A percentile compares a stretch with the other conserved stretches of the same genome.
Conservation (phyloP, 2,113 vertebrate species). For the Ploceus nigricollis region DNA sequence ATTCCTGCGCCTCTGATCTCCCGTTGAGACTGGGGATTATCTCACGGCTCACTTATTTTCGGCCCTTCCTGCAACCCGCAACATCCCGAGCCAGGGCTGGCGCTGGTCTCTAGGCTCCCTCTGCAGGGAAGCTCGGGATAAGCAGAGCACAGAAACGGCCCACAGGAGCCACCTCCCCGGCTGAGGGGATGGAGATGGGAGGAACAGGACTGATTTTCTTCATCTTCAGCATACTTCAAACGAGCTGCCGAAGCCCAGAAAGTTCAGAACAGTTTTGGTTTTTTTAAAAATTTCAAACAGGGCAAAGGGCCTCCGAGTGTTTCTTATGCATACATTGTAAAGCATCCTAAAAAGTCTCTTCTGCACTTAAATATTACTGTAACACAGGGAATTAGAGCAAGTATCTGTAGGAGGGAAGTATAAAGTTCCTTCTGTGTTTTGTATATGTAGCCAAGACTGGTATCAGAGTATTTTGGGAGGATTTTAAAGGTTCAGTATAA, state of each 20-base stretch:
- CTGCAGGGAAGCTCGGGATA: neutral
- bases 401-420: neutral
- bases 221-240: neutral
- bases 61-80: neutral
- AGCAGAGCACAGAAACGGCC: neutral
- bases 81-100: rapidly evolving
- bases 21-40: neutral
- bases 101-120: neutral
- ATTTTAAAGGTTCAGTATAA: neutral
- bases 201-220: neutral
- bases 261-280: neutral
- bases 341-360: neutral
- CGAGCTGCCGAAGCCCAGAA: neutral
- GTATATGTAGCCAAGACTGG: neutral
- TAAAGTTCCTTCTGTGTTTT: neutral
- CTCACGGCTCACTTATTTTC: neutral
- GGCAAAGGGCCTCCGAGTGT: neutral
- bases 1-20: neutral
- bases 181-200: neutral
- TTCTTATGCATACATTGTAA: neutral
- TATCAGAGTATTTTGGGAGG: neutral
- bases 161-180: neutral
- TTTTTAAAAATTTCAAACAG: neutral
- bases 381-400: neutral
- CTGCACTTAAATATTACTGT: neutral